Conservation (phyloP, 2,113 vertebrate species). For the Eulacestoma nigropectus region DNA sequence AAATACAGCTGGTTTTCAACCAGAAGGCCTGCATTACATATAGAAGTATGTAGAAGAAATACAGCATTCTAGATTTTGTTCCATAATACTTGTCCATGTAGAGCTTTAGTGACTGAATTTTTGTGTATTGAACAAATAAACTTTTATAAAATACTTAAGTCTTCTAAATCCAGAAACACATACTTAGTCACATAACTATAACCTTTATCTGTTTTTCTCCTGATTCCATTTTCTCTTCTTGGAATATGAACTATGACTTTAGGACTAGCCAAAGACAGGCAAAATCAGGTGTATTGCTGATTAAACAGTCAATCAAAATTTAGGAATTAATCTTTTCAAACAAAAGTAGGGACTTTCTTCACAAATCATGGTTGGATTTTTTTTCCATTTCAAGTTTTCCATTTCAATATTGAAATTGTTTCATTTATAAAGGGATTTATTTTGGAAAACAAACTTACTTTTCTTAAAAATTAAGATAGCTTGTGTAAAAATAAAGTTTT, state of each 20-base stretch:
- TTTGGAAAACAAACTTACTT: background rate
- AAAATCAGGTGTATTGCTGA: background rate
- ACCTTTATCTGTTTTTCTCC: background rate
- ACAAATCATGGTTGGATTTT: background rate
- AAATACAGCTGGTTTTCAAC: background rate
- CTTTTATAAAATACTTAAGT: background rate
- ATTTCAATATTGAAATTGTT: background rate
- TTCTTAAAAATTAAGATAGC: background rate
- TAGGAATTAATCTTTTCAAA: background rate
- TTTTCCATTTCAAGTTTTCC: background rate
- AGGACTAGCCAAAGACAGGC: background rate
- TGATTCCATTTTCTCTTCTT: background rate
- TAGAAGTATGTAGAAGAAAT: background rate
- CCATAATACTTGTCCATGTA: background rate
- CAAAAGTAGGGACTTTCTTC: background rate
- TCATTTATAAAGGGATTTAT: background rate
- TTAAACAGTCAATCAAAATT: background rate
- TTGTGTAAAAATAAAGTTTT: background rate
- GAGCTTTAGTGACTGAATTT: background rate
- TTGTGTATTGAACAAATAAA: background rate
- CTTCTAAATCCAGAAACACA: background rate
- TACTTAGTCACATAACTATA: background rate
- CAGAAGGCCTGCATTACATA: background rate
- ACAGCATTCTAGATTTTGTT: background rate
- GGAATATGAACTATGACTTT: background rate